These are phyloP conservation scores for Emys orbicularis DNA, from an alignment of 2,797 vertebrate genomes.

Conservation along the genomic window DNA sequence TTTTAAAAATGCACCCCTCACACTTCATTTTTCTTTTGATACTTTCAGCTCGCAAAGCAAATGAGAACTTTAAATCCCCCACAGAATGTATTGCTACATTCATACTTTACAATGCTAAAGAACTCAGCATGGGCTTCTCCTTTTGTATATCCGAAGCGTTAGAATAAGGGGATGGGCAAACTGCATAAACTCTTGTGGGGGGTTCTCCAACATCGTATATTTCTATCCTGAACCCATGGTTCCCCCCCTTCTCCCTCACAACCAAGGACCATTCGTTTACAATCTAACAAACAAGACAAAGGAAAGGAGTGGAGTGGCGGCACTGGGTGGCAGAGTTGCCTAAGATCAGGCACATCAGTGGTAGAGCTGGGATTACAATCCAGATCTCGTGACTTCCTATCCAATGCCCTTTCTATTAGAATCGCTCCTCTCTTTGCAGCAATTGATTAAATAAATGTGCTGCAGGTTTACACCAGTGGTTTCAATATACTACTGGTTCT, in stretches of 20 bases:
- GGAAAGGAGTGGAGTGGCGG: not conserved
- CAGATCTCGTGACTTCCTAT: not conserved
- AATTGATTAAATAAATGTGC: not conserved
- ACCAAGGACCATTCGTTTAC: not conserved
- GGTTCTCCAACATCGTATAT: not conserved
- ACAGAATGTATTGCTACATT: not conserved
- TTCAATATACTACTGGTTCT: not conserved
- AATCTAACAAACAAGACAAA: not conserved
- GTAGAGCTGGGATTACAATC: not conserved
- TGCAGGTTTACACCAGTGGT: not conserved
- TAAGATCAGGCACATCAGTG: not conserved
- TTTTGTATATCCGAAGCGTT: not conserved
- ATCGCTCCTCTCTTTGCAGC: not conserved
- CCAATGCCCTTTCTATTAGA: not conserved
- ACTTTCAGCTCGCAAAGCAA: not conserved
- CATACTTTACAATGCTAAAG: not conserved
- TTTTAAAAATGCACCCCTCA: not conserved
- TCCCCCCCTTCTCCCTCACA: slow-evolving; percentile 16
- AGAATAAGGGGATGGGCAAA: not conserved
- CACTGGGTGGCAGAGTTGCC: not conserved
- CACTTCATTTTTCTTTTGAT: not conserved
- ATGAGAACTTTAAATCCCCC: not conserved
- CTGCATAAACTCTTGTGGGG: not conserved
- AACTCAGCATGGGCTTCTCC: not conserved
- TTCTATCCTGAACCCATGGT: not conserved